Base-by-base conservation (phyloP, 2,888 invertebrate genomes). In the Phymatocera aterrima region DNA sequence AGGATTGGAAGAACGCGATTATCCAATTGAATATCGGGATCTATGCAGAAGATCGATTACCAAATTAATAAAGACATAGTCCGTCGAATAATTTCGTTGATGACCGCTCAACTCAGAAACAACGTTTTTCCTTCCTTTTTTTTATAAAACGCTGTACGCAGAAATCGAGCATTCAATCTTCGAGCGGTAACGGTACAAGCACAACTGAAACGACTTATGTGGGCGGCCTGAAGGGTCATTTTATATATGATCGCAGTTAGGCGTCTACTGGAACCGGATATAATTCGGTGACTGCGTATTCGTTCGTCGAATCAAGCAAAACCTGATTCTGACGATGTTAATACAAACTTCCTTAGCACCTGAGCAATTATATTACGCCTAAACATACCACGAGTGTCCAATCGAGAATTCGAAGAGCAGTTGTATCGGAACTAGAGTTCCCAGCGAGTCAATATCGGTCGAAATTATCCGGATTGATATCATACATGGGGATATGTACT, bases 1-100 rank as follows among this genome's bases (percentile, higher is more conserved):
- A 92, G 86, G 79, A 92, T 88, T 0, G 93, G 93, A 48, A 93
- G 85, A 37, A 93, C 90, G 82, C 93, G 91, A 88, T 94, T 94
- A 84, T 94, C 93, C 75, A 92, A 89, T 82, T 93, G 93, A 65
- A 91, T 88, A 77, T 93, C 92, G 57, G 91, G 87, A 28, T 89
- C 91, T 90, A 83, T 28, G 40, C 18, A 21, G 18, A 65, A 65
- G 12, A 65, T 15, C 6, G 21, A 57, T 4, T 24, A 21, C 8
- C 24, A 24, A 57, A 28, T 28, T 12, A 10, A 57, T 10, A 12
- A 18, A 34, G 51, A n/a, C 4, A 5, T 5, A 51, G 51, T 15
- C 15, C n/a, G n/a, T n/a, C n/a, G n/a, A n/a, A n/a, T n/a, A n/a
- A n/a, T n/a, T n/a, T n/a, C n/a, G 15, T n/a, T 51, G 51, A 51